phyloP scores from a whole-genome alignment of 1,140 invertebrate genomes.

The Zaprionus ornatus region DNA sequence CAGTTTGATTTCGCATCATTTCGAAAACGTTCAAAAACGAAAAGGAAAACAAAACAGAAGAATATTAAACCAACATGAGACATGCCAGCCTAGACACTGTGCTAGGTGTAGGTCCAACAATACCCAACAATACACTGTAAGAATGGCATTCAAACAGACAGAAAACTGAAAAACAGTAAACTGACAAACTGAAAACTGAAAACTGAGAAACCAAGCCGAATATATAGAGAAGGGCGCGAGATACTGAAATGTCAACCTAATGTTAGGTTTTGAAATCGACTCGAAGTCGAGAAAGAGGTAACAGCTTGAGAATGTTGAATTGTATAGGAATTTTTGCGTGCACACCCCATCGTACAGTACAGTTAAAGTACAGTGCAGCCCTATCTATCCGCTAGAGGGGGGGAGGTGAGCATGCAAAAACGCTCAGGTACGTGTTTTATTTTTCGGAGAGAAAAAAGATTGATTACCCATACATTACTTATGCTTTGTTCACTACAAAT shows the following conservation, averaged over 20 bases:
- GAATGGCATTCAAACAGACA: constrained; percentile 20
- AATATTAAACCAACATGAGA: constrained; percentile 30
- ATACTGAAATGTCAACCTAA: constrained; percentile 63
- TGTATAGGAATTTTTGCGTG: constrained; percentile 79
- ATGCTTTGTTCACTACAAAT: constrained; percentile 80
- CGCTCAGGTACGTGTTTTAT: constrained; percentile 84
- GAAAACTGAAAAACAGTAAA: constrained; percentile 8
- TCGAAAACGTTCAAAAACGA: constrained; percentile 20
- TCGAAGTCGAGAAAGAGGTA: constrained; percentile 65
- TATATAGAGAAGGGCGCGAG: constrained; percentile 33
- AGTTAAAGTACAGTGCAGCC: background rate
- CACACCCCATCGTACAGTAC: constrained; percentile 17
- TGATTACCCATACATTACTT: constrained; percentile 84
- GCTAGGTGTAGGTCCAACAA: constrained; percentile 2
- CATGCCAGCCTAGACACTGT: constrained; percentile 10
- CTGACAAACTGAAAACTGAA: constrained; percentile 28
- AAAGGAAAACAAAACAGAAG: background rate
- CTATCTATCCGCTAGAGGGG: background rate
- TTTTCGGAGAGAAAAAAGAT: constrained; percentile 87
- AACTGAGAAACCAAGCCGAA: constrained; percentile 50
- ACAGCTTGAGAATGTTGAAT: constrained; percentile 81
- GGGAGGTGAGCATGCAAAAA: constrained; percentile 61
- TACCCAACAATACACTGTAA: constrained; percentile 3
- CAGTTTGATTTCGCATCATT: constrained; percentile 53
- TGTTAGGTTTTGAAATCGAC: constrained; percentile 57